Conservation (phyloP, 2,888 invertebrate genomes). For the Leptarthrus brevirostris region DNA sequence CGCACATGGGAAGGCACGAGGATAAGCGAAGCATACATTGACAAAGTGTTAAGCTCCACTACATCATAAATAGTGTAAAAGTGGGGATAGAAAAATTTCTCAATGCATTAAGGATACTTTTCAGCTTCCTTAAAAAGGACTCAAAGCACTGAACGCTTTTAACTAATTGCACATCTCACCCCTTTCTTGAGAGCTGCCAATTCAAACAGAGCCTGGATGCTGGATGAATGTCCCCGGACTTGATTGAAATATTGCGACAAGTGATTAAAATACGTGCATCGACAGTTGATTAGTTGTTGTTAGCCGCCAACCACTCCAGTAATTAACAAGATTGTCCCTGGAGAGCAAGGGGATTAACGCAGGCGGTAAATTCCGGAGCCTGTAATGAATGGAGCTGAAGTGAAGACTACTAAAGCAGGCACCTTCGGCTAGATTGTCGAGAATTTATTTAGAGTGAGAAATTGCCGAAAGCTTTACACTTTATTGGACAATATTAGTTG, state of each 20-base stretch:
- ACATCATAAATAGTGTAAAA: neutral
- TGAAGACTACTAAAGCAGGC: slow-evolving; percentile 18
- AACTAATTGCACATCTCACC: slow-evolving; percentile 46
- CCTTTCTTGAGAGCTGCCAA: slow-evolving; percentile 24
- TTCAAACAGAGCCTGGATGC: slow-evolving; percentile 19
- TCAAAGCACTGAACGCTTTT: slow-evolving; percentile 24
- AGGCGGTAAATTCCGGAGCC: slow-evolving; percentile 1
- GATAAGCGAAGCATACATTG: neutral
- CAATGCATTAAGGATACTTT: slow-evolving; percentile 28
- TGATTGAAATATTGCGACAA: slow-evolving; percentile 58
- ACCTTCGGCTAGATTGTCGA: neutral
- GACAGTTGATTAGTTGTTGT: slow-evolving; percentile 58
- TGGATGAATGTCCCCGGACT: slow-evolving; percentile 51
- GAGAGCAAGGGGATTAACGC: slow-evolving; percentile 35
- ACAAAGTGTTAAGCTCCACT: neutral
- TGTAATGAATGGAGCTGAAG: slow-evolving; percentile 23
- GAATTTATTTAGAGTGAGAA: neutral
- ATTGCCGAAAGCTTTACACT: neutral
- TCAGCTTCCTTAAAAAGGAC: slow-evolving; percentile 5
- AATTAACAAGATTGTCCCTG: slow-evolving; percentile 48
- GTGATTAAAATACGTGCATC: slow-evolving; percentile 58
- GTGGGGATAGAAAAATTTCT: slow-evolving; percentile 9
- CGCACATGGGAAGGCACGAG: neutral
- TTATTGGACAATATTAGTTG: neutral
- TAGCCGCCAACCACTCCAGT: slow-evolving; percentile 55